phyloP scores from a whole-genome alignment of 2,113 vertebrate species.

The Amphiprion percula region DNA sequence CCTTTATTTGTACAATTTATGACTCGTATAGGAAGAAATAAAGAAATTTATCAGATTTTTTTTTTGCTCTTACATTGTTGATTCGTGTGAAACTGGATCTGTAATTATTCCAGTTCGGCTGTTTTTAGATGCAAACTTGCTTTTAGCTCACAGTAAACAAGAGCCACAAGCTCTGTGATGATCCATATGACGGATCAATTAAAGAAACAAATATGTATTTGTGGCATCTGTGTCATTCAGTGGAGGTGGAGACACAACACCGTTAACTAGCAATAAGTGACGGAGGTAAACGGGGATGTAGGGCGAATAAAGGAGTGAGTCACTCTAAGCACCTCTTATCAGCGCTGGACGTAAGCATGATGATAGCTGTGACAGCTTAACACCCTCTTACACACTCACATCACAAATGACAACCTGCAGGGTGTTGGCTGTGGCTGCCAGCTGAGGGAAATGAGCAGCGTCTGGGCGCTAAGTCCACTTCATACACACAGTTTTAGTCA shows the following conservation, averaged over 20 bases:
- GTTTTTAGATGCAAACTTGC: background rate
- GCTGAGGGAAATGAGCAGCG: conserved; percentile 39
- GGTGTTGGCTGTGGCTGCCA: conserved; percentile 28
- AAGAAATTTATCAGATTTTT: conserved; percentile 75
- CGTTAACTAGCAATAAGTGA: conserved; percentile 45
- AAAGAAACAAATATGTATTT: conserved; percentile 19
- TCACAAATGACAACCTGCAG: conserved; percentile 51
- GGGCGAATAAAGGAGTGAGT: conserved; percentile 63
- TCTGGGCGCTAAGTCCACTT: conserved; percentile 53
- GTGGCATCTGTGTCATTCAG: conserved; percentile 35
- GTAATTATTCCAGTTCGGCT: background rate
- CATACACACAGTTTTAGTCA: background rate
- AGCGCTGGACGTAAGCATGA: conserved; percentile 53
- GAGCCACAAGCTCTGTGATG: background rate
- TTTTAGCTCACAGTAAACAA: background rate
- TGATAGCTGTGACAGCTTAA: conserved; percentile 56
- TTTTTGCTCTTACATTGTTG: conserved; percentile 1
- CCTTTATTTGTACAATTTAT: conserved; percentile 81
- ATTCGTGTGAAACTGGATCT: background rate
- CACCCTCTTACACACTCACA: conserved; percentile 34
- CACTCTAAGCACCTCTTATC: conserved; percentile 70
- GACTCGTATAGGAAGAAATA: conserved; percentile 72
- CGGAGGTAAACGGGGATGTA: conserved; percentile 60
- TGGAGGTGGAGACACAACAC: conserved; percentile 38
- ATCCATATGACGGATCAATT: background rate